Evolutionary conservation across 92 coral and sea anemone species (phyloP).

Genomic region (Umimayanthus kanabou): DNA sequence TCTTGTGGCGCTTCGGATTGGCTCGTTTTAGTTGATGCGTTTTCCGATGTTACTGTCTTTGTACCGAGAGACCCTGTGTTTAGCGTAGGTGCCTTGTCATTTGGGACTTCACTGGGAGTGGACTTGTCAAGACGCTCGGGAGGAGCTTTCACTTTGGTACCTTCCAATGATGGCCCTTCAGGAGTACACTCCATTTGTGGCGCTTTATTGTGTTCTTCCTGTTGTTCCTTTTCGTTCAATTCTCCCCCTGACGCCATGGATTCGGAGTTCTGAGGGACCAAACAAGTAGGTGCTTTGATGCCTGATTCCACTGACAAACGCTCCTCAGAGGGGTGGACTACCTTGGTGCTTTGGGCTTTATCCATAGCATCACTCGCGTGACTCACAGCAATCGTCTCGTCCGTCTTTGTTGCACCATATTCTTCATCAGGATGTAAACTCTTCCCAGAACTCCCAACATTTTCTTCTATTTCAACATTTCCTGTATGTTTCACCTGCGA

Average conservation of each 20-base stretch:
- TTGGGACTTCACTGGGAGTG: not conserved
- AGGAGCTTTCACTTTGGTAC: not conserved
- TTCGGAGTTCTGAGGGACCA: not conserved
- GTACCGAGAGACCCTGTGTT: not conserved
- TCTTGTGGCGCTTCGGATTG: not conserved
- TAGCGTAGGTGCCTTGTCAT: not conserved
- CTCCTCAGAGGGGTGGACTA: no score
- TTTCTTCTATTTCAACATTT: not conserved
- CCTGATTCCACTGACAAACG: not conserved
- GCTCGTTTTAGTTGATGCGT: not conserved
- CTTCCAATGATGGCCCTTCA: not conserved
- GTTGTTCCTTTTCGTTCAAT: not conserved
- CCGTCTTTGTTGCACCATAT: not conserved
- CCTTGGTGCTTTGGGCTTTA: no score
- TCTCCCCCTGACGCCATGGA: not conserved
- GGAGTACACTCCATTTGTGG: not conserved
- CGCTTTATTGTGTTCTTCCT: not conserved
- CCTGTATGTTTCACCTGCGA: not conserved
- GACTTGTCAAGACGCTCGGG: not conserved
- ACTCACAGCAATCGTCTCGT: not conserved
- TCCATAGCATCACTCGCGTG: not conserved
- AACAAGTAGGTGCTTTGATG: not conserved
- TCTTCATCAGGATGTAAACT: not conserved
- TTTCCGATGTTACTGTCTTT: not conserved
- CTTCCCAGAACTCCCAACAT: not conserved